A percentile compares a stretch with the other conserved stretches of the same genome.
Evolutionary conservation across 1,140 invertebrate genomes (phyloP).

Genomic region (Atta cephalotes): DNA sequence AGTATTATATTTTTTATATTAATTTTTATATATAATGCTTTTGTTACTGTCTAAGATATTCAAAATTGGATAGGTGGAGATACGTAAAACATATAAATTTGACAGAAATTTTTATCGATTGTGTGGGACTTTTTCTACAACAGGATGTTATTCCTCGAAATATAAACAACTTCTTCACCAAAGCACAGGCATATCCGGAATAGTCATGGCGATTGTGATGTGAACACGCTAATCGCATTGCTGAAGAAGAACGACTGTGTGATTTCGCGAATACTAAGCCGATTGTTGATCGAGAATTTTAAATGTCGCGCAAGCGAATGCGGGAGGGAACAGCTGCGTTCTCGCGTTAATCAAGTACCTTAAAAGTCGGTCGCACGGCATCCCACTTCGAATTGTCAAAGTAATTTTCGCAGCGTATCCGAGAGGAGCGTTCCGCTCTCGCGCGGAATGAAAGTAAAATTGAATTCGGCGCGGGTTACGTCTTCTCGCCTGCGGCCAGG

Average conservation of each 20-base stretch:
- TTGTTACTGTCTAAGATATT: too few relatives aligned
- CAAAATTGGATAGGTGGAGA: too few relatives aligned
- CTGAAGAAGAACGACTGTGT: neutral
- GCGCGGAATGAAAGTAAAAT: slow-evolving; percentile 73
- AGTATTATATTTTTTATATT: too few relatives aligned
- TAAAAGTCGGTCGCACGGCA: slow-evolving; percentile 45
- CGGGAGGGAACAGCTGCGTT: neutral
- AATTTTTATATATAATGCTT: too few relatives aligned
- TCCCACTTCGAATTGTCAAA: slow-evolving; percentile 41
- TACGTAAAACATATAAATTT: too few relatives aligned
- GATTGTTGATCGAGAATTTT: neutral
- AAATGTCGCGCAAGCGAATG: neutral
- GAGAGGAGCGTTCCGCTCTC: slow-evolving; percentile 4
- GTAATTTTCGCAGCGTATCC: slow-evolving; percentile 40
- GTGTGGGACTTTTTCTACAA: neutral
- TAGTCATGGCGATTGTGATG: neutral
- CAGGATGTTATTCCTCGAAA: neutral
- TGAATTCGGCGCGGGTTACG: slow-evolving; percentile 73
- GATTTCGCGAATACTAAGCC: neutral
- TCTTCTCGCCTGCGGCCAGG: slow-evolving; percentile 73
- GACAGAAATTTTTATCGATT: too few relatives aligned
- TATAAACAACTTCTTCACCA: neutral
- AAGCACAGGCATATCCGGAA: neutral
- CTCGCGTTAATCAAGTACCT: slow-evolving; percentile 32
- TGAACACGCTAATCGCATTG: neutral